phyloP scores from a whole-genome alignment of 2,888 invertebrate species.

The Microplitis deprimator region DNA sequence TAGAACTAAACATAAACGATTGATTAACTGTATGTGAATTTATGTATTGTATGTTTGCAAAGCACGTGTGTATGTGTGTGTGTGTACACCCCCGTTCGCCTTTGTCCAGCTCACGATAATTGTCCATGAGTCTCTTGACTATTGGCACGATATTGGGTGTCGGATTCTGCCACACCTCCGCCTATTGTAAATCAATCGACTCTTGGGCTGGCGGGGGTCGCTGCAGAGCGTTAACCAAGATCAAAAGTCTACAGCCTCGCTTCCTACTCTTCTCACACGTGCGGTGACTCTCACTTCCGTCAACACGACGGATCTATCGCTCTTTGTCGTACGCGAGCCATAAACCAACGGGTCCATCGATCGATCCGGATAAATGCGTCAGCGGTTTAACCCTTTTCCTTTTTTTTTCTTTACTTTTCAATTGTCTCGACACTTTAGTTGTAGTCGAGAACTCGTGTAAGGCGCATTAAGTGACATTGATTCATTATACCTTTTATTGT shows the following conservation, averaged over 20 bases:
- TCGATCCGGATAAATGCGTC: constrained; percentile 10
- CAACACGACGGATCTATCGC: constrained; percentile 22
- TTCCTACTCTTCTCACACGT: constrained; percentile 26
- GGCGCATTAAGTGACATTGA: not conserved
- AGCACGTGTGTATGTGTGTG: constrained; percentile 23
- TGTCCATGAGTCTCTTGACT: constrained; percentile 53
- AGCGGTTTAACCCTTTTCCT: not conserved
- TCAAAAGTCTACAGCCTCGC: constrained; percentile 19
- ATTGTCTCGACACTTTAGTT: constrained; percentile 32
- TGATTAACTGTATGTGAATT: not conserved
- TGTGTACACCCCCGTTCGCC: constrained; percentile 59
- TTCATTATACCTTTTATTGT: not conserved
- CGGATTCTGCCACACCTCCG: constrained; percentile 61
- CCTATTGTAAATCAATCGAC: constrained; percentile 63
- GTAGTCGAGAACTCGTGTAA: constrained; percentile 47
- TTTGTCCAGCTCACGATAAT: constrained; percentile 61
- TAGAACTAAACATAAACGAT: not conserved
- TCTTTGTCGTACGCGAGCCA: constrained; percentile 14
- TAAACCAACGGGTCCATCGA: constrained; percentile 10
- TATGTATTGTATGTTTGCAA: constrained; percentile 33
- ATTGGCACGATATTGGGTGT: constrained; percentile 60
- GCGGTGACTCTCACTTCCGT: constrained; percentile 13
- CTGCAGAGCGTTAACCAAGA: constrained; percentile 26
- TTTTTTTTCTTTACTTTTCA: not conserved
- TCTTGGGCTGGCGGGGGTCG: constrained; percentile 17